These are phyloP conservation scores for Campoletis raptor DNA, from an alignment of 2,888 invertebrate species.

Conservation along the genomic window DNA sequence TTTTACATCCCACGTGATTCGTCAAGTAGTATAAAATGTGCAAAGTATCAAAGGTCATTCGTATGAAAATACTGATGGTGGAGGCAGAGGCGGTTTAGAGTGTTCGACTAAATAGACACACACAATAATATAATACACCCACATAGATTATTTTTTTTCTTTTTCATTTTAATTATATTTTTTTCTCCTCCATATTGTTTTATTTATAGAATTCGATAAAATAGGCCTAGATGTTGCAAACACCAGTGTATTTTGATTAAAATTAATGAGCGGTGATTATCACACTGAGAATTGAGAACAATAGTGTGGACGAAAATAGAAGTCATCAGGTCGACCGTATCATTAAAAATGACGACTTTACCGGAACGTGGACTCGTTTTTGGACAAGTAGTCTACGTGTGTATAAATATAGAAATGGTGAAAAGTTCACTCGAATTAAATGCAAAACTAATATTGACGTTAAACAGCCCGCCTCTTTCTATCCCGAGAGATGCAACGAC, in stretches of 20 bases:
- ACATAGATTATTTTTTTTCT: slow-evolving; percentile 12
- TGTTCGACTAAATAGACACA: slow-evolving; percentile 31
- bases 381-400: not conserved
- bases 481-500: not conserved
- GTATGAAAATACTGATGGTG: slow-evolving; percentile 39
- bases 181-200: slow-evolving; percentile 15
- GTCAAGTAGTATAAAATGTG: slow-evolving; percentile 52
- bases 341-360: not conserved
- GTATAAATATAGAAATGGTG: not conserved
- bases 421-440: not conserved
- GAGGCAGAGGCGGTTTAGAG: slow-evolving; percentile 27
- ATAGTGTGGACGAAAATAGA: not conserved
- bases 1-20: slow-evolving; percentile 54
- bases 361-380: slow-evolving; percentile 9
- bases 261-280: slow-evolving; percentile 9
- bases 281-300: slow-evolving; percentile 4
- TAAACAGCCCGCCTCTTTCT: not conserved
- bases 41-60: slow-evolving; percentile 64
- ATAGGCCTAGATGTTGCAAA: slow-evolving; percentile 35
- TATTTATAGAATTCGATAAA: slow-evolving; percentile 41
- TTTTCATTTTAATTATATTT: not conserved
- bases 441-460: slow-evolving; percentile 12
- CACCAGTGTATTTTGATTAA: slow-evolving; percentile 44
- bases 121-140: slow-evolving; percentile 25
- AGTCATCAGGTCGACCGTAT: slow-evolving; percentile 16